Evolutionary conservation across 2,888 invertebrate species (phyloP).

Genomic region (Cecidostiba fungosa): DNA sequence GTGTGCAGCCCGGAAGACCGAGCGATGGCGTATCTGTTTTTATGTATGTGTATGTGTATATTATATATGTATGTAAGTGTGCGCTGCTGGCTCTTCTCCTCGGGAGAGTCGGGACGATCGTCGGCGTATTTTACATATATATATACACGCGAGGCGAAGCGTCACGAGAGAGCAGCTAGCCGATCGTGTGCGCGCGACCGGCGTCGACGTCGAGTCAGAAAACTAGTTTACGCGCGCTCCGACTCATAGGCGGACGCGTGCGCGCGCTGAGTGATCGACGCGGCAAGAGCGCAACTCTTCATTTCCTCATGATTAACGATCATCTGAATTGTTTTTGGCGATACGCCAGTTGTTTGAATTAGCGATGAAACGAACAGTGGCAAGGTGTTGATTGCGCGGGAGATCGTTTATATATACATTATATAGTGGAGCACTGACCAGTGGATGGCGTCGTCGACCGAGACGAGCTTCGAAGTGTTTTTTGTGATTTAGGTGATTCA

Average conservation of each 20-base stretch:
- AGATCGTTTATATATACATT: background rate
- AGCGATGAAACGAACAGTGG: background rate
- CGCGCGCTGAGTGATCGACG: background rate
- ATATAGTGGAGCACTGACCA: background rate
- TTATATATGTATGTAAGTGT: background rate
- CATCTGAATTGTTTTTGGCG: background rate
- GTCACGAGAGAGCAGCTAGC: background rate
- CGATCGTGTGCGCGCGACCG: background rate
- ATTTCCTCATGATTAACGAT: background rate
- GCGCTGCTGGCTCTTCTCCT: background rate
- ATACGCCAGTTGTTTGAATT: background rate
- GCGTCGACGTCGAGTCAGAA: slow-evolving; percentile 2
- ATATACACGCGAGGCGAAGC: background rate
- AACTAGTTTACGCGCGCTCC: slow-evolving; percentile 56
- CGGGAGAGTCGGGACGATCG: background rate
- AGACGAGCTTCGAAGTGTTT: background rate
- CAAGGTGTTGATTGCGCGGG: background rate
- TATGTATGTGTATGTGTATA: background rate
- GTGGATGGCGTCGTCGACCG: background rate
- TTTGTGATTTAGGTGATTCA: background rate
- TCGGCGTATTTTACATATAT: background rate
- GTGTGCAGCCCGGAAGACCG: background rate
- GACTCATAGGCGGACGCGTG: slow-evolving; percentile 31
- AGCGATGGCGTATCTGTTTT: background rate
- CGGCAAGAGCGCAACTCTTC: background rate